Conservation (phyloP, 2,797 vertebrate species). For the Capromys pilorides region DNA sequence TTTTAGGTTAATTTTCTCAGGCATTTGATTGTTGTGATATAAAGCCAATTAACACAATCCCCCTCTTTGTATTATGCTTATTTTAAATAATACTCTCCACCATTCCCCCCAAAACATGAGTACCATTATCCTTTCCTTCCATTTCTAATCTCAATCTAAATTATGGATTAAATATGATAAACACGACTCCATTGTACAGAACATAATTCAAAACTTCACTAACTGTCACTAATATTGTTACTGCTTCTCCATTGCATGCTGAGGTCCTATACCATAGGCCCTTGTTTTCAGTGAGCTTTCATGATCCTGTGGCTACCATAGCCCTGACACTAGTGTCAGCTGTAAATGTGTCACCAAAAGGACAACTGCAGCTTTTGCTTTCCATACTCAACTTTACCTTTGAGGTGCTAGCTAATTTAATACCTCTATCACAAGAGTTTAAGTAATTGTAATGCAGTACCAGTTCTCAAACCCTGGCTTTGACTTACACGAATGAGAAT, state of each 20-base stretch:
- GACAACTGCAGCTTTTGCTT: neutral
- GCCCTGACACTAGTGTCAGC: neutral
- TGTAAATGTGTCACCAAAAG: neutral
- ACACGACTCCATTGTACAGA: neutral
- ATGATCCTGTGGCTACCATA: neutral
- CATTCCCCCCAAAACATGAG: neutral
- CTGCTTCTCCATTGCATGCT: no score
- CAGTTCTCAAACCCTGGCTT: neutral
- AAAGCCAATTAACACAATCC: neutral
- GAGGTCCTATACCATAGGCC: no score
- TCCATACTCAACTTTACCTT: slow-evolving; percentile 6
- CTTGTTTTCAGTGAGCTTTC: no score
- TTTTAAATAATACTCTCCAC: neutral
- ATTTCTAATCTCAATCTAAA: neutral
- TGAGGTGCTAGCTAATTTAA: neutral
- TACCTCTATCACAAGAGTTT: neutral
- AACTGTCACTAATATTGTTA: neutral
- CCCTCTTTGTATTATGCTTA: neutral
- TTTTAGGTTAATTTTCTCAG: neutral
- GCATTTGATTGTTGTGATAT: neutral
- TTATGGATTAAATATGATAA: neutral
- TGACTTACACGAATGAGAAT: neutral
- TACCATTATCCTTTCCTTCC: neutral
- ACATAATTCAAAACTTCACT: neutral
- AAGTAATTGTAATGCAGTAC: neutral